Conservation (phyloP, 2,888 invertebrate species). For the Xestia xanthographa region DNA sequence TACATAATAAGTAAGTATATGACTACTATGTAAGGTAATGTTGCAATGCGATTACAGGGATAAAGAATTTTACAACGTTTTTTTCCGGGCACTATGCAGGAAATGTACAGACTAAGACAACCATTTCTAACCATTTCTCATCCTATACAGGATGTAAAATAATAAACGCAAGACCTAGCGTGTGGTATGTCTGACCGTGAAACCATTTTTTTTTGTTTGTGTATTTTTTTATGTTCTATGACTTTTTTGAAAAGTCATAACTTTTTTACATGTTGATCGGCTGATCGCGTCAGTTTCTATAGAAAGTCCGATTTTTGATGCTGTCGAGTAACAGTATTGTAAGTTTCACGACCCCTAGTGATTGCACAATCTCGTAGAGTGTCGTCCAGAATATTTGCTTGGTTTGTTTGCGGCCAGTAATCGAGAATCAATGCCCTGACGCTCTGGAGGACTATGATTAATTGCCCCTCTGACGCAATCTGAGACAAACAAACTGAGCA, state of each 20-base stretch:
- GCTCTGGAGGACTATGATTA: conserved; percentile 69
- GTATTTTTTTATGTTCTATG: too few relatives aligned
- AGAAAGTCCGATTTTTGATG: too few relatives aligned
- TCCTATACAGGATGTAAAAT: too few relatives aligned
- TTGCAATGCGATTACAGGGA: not conserved
- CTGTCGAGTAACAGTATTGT: not conserved
- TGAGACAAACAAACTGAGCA: conserved; percentile 50
- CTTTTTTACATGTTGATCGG: too few relatives aligned
- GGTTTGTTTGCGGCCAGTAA: conserved; percentile 71
- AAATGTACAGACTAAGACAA: too few relatives aligned
- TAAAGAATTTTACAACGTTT: not conserved
- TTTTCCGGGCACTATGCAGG: not conserved
- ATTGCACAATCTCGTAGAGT: conserved; percentile 24
- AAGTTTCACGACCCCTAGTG: not conserved
- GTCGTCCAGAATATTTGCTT: conserved; percentile 29
- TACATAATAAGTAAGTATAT: too few relatives aligned
- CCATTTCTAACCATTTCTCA: too few relatives aligned
- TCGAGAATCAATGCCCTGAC: conserved; percentile 77
- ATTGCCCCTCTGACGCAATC: conserved; percentile 70
- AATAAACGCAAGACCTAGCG: too few relatives aligned
- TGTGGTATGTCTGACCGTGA: too few relatives aligned
- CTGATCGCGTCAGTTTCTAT: too few relatives aligned
- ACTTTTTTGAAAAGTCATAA: too few relatives aligned
- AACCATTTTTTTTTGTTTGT: too few relatives aligned
- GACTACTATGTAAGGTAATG: not conserved